Percentiles rank a stretch among this genome's conserved stretches.
phyloP scores from a whole-genome alignment of 2,888 invertebrate species.

The Torymus texanus region DNA sequence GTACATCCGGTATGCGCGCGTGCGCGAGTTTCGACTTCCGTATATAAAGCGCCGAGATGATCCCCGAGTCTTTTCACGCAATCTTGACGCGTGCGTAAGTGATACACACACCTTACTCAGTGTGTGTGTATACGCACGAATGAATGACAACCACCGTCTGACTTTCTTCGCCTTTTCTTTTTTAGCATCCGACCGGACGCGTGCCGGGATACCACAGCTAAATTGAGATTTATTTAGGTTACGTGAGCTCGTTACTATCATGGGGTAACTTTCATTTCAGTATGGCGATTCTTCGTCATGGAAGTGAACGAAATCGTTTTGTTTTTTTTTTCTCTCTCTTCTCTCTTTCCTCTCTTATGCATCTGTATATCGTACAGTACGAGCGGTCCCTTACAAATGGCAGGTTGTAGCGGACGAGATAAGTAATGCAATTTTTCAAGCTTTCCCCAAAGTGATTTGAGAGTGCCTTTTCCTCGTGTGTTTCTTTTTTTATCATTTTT shows the following conservation, averaged over 20 bases:
- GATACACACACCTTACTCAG: too few relatives aligned
- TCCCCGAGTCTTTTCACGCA: not conserved
- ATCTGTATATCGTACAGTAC: not conserved
- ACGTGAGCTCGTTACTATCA: constrained; percentile 45
- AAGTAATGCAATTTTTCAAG: constrained; percentile 21
- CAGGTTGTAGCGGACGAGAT: constrained; percentile 1
- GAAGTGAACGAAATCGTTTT: not conserved
- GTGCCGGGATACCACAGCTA: constrained; percentile 5
- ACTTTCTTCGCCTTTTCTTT: not conserved
- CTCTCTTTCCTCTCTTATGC: not conserved
- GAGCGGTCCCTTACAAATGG: constrained; percentile 3
- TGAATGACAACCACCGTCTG: not conserved
- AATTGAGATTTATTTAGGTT: constrained; percentile 51
- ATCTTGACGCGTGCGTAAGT: not conserved
- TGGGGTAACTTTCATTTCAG: constrained; percentile 48
- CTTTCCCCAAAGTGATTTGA: constrained; percentile 15
- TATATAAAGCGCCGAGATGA: too few relatives aligned
- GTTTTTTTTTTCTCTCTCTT: not conserved
- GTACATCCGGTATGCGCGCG: not conserved
- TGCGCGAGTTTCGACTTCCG: too few relatives aligned
- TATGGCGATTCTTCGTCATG: not conserved
- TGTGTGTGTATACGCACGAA: not conserved
- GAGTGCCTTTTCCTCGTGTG: not conserved
- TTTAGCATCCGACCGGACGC: not conserved
- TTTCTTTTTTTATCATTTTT: too few relatives aligned